Evolutionary conservation across 2,888 invertebrate species (phyloP).

Genomic region (Acanthacorydalis orientalis): DNA sequence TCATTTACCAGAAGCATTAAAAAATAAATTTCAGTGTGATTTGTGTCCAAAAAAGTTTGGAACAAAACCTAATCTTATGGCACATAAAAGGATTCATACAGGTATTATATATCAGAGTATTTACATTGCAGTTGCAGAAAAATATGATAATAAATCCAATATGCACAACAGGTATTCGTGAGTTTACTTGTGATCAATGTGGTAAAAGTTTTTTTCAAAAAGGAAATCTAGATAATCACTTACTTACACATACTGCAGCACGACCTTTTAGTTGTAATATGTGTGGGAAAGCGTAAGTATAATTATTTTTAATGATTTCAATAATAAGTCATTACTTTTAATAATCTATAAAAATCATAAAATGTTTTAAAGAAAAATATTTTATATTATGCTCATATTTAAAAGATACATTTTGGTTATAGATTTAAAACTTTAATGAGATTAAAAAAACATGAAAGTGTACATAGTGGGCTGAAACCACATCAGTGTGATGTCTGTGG

Average conservation of each 20-base stretch:
- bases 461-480: slow-evolving; percentile 40
- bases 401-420: slow-evolving; percentile 4
- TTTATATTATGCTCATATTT: too few relatives aligned
- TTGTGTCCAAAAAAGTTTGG: slow-evolving; percentile 39
- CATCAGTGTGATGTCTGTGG: slow-evolving; percentile 44
- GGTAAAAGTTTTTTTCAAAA: slow-evolving; percentile 41
- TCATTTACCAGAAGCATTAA: slow-evolving; percentile 36
- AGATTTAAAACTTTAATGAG: slow-evolving; percentile 37
- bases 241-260: slow-evolving; percentile 33
- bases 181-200: slow-evolving; percentile 38
- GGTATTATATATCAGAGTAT: slow-evolving; percentile 1
- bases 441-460: slow-evolving; percentile 36
- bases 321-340: too few relatives aligned
- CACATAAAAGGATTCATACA: slow-evolving; percentile 36
- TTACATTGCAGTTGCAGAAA: neutral
- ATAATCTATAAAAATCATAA: slow-evolving; percentile 1
- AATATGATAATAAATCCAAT: neutral
- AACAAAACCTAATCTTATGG: slow-evolving; percentile 37
- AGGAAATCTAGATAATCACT: slow-evolving; percentile 37
- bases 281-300: slow-evolving; percentile 29
- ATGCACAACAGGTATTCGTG: slow-evolving; percentile 24
- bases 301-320: neutral
- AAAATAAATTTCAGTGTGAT: slow-evolving; percentile 39
- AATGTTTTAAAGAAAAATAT: neutral
- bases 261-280: slow-evolving; percentile 29